Conservation (phyloP, 2,888 invertebrate species). For the Plagodis dolabraria region DNA sequence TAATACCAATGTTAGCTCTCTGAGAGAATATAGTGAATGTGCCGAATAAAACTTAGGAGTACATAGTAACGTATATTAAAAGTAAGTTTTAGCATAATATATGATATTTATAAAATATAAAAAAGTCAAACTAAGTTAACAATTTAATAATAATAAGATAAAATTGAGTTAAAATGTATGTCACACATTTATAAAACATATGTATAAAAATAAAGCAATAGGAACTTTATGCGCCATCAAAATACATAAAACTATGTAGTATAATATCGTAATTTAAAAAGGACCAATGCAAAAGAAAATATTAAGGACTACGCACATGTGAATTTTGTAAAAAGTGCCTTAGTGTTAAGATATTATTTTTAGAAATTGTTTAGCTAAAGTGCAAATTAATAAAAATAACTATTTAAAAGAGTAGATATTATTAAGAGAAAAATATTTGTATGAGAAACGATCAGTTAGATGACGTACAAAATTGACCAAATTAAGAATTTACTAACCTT, state of each 20-base stretch:
- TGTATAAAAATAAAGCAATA: too few relatives aligned
- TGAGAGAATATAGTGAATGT: slow-evolving; percentile 23
- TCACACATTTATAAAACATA: too few relatives aligned
- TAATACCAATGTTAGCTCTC: slow-evolving; percentile 22
- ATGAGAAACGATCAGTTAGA: neutral
- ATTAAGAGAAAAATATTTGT: neutral
- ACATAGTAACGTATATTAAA: too few relatives aligned
- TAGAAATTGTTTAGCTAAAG: slow-evolving; percentile 34
- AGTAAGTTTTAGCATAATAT: too few relatives aligned
- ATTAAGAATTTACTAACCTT: too few relatives aligned
- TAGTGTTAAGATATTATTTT: slow-evolving; percentile 48
- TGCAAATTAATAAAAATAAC: slow-evolving; percentile 13
- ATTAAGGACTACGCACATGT: slow-evolving; percentile 44
- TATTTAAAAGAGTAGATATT: neutral
- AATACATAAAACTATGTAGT: too few relatives aligned
- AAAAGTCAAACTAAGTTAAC: neutral
- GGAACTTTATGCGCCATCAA: too few relatives aligned
- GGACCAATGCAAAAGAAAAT: slow-evolving; percentile 25
- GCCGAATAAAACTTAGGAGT: slow-evolving; percentile 17
- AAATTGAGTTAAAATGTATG: too few relatives aligned
- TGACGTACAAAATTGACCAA: too few relatives aligned
- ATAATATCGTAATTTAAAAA: neutral
- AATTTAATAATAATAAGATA: too few relatives aligned
- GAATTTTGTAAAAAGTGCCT: slow-evolving; percentile 56
- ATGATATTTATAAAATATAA: neutral